These are phyloP conservation scores for Mareca penelope DNA, from an alignment of 2,797 vertebrate genomes.

Conservation along the genomic window DNA sequence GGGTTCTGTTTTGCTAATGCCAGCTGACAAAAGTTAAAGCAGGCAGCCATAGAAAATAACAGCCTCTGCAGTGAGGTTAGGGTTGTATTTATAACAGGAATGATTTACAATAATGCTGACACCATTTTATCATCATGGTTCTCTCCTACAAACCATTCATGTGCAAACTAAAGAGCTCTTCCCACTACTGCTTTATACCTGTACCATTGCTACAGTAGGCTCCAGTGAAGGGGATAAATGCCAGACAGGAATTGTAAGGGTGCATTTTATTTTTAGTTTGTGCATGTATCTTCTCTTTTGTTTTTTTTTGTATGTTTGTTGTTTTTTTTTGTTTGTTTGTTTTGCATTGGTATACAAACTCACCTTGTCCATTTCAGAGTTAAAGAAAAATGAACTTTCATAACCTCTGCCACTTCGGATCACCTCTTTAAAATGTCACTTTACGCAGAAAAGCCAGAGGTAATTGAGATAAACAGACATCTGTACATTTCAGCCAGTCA, in stretches of 20 bases:
- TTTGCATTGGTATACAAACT: background rate
- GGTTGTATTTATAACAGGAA: background rate
- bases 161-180: background rate
- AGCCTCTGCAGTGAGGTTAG: background rate
- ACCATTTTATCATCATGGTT: background rate
- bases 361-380: background rate
- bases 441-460: conserved; percentile 28
- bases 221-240: background rate
- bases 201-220: background rate
- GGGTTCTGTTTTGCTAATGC: background rate
- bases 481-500: conserved; percentile 36
- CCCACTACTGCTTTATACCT: background rate
- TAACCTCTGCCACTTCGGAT: conserved; percentile 26
- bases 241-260: background rate
- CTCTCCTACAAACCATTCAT: background rate
- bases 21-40: background rate
- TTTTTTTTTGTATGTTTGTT: background rate
- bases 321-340: background rate
- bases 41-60: background rate
- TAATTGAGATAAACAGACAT: conserved; percentile 25
- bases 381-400: conserved; percentile 30
- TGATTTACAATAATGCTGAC: background rate
- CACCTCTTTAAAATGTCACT: background rate
- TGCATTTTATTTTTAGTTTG: conserved; percentile 1
- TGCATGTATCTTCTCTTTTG: background rate